Base-by-base conservation (phyloP, 2,113 vertebrate genomes). In the Corythoichthys intestinalis region DNA sequence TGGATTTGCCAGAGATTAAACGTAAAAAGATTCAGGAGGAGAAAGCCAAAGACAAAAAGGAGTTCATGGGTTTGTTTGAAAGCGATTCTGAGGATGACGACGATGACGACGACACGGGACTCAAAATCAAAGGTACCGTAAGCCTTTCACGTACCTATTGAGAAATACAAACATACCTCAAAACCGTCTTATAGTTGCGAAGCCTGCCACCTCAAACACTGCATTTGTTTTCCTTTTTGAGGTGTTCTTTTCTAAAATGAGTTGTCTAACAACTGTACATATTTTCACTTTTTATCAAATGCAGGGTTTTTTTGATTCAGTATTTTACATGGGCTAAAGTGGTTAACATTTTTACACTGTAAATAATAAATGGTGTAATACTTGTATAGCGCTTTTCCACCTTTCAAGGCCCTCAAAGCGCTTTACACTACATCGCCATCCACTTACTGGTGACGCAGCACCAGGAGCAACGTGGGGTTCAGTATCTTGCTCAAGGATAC, bases 1-100 rank as follows among this genome's bases (percentile, higher is more conserved):
- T 98, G 88, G 91, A 99, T 79, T 91, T 99, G 66, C 96, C 96
- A 2, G 94, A 96, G 83, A 94, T 97, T 67, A 98, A 96, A 67
- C 93, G 95, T 5, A 95, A 66, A 86, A 96, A 90, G 85, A 69
- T 87, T 3, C 86, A 89, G 0, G 92, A 94, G 52, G 92, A 77
- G 17, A 97, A 95, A 79, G 80, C 86, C 0, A 92, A 94, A 60
- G 96, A 98, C 75, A 94, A 94, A 82, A 93, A 90, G 74, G 94
- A 95, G 69, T 96, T 98, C 79, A 95, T 94, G 87, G 95, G 93
- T 6, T 94, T 98, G 37, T 99, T 98, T 6, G 90, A 96, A 28
- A 90, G 94, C 61, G 94, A 94, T 79, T 94, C 90, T 1, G 92
- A 93, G 46, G 93, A 93, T 0, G 94, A 94, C 0, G 94, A 94